Evolutionary conservation across 2,888 invertebrate species (phyloP), one percentile per base, ranked within the genome.

Genomic region (Cylindroiulus punctatus): DNA sequence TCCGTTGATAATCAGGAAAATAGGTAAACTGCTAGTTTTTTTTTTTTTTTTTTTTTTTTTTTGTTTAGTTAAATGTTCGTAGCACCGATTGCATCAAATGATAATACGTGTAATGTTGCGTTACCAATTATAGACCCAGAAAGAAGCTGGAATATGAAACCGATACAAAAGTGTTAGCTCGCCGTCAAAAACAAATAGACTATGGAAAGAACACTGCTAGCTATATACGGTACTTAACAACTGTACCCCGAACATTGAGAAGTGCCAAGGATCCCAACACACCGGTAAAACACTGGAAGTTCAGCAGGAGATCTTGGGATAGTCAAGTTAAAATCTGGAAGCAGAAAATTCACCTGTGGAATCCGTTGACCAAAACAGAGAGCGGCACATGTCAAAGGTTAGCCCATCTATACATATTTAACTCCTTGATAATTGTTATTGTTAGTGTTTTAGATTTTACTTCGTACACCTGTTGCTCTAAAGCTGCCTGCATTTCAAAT

Each of bases 221-320:
- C 76, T 98, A 98, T 90, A 94, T 95, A 88, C 94, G 94, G 91
- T 98, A 96, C 89, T 90, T 92, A 14, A 92, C 93, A 88, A 89
- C 92, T 89, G 93, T 97, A 81, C 95, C 96, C 84, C 42, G 84
- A 19, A 8, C 42, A 2, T 5, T 47, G 88, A 93, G 97, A 42
- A 92, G 92, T 52, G 93, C 92, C 87, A 94, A 94, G 5, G 95
- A 98, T 91, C 98, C 98, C 0, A 93, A 93, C 89, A 98, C 98
- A 1, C 98, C 98, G 4, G 95, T 97, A 89, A 98, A 97, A 91
- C 93, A 93, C 90, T 90, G 93, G 40, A 97, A 97, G 91, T 97
- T 96, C 91, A 97, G 97, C 89, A 93, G 98, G 81, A 93, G 98
- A 88, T 97, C 96, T 17, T 99, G 97, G 95, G 98, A 99, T 91